Conservation (phyloP, 1,140 invertebrate genomes). For the Glomeris maerens region DNA sequence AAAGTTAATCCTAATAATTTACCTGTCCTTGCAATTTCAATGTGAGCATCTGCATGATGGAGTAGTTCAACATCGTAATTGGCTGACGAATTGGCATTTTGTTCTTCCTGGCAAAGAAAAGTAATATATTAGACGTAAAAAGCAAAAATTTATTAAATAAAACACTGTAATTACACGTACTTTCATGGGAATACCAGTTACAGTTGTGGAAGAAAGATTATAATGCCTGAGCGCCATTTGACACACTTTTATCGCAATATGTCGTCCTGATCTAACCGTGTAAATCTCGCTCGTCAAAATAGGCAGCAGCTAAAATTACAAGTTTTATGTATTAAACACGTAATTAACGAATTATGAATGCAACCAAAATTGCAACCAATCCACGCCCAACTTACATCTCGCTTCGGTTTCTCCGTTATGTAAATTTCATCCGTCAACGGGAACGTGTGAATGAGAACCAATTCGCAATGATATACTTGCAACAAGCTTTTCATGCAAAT, state of each 20-base stretch:
- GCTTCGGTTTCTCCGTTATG: slow-evolving; percentile 42
- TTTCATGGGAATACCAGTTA: slow-evolving; percentile 98
- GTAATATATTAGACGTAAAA: slow-evolving; percentile 1
- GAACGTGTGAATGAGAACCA: slow-evolving; percentile 74
- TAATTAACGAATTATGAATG: not conserved
- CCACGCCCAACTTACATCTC: slow-evolving; percentile 21
- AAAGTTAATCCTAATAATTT: not conserved
- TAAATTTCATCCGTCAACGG: slow-evolving; percentile 57
- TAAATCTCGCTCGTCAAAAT: slow-evolving; percentile 51
- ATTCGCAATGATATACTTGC: slow-evolving; percentile 66
- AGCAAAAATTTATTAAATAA: not conserved
- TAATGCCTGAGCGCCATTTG: slow-evolving; percentile 51
- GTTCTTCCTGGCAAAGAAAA: slow-evolving; percentile 54
- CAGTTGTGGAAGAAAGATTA: slow-evolving; percentile 82
- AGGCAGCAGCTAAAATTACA: slow-evolving; percentile 41
- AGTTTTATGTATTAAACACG: slow-evolving; percentile 6
- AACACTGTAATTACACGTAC: slow-evolving; percentile 18
- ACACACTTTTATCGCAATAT: slow-evolving; percentile 31
- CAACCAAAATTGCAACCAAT: not conserved
- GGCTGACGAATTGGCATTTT: slow-evolving; percentile 91
- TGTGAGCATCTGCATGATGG: slow-evolving; percentile 69
- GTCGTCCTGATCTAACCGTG: slow-evolving; percentile 46
- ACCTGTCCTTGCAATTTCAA: slow-evolving; percentile 47
- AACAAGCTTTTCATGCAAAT: slow-evolving; percentile 40
- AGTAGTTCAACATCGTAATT: slow-evolving; percentile 97